Conservation (phyloP, 2,113 vertebrate species). For the Rhodinocichla rosea region DNA sequence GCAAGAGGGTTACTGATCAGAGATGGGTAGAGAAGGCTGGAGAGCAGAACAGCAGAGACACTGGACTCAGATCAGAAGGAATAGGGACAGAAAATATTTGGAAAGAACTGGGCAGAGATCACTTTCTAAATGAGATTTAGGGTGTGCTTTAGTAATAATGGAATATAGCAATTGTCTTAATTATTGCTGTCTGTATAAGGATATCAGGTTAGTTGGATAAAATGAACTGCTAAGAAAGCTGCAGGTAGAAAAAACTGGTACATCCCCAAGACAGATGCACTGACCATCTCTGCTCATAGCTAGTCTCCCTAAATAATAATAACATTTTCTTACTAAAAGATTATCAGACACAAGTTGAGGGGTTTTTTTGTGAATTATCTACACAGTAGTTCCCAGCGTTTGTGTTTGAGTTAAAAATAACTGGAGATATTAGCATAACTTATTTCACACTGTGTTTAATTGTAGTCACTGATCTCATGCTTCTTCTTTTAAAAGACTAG, state of each 20-base stretch:
- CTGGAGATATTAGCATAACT: background rate
- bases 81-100: background rate
- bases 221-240: background rate
- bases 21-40: background rate
- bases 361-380: fast-evolving
- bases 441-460: background rate
- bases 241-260: background rate
- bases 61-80: background rate
- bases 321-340: background rate
- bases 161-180: background rate
- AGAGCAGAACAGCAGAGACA: background rate
- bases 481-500: background rate
- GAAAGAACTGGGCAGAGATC: background rate
- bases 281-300: background rate
- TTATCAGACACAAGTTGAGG: background rate
- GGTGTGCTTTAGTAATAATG: background rate
- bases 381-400: background rate
- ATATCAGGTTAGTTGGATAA: background rate
- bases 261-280: background rate
- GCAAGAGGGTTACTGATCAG: background rate
- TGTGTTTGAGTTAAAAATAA: background rate
- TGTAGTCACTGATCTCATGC: background rate
- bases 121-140: background rate
- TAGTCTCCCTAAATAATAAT: background rate
- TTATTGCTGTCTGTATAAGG: background rate